Base-by-base conservation (phyloP, 2,113 vertebrate species). In the Rhinolophus ferrumequinum region DNA sequence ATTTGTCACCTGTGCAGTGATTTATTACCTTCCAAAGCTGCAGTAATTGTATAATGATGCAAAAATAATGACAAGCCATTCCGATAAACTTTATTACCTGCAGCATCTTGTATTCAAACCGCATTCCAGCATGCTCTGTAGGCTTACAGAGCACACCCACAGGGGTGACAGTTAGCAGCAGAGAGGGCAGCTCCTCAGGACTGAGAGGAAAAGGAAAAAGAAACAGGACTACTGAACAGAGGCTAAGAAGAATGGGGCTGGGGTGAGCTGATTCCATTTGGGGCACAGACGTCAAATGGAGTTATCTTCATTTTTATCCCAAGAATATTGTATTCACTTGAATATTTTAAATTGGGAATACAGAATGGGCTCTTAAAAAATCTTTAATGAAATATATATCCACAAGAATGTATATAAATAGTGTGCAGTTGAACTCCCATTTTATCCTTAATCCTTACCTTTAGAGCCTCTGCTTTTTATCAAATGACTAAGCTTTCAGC, bases 51-150 rank as follows among this genome's bases (percentile, higher is more conserved):
- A 97, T 96, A 97, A 97, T 94, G 91, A 97, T 97, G 93, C 91
- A 96, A 97, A 97, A 98, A 96, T 97, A 97, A 98, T 97, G 97
- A 94, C 97, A 97, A 95, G 89, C 73, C 62, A 54, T 88, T 94
- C 89, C 91, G 96, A 96, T 98, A 97, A 97, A 96, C 91, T 94
- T 93, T 97, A 97, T 97, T 97, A 95, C 91, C 89, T 75, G 85
- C 50, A 95, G 77, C 95, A 80, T 94, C 94, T 91, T 89, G 79
- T 93, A 94, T 98, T 93, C 94, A 81, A 69, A 79, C 94, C 64
- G 62, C 73, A 91, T 97, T 79, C 88, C 50, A 76, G 67, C 52
- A 35, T 6, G 24, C n/a, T 73, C 88, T 52, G 0, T 50, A 62
- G 93, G 56, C 93, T 93, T 86, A 54, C 44, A 35, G 93, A 80